Evolutionary conservation across 2,888 invertebrate genomes (phyloP).

Genomic region (Bellardia bayeri): DNA sequence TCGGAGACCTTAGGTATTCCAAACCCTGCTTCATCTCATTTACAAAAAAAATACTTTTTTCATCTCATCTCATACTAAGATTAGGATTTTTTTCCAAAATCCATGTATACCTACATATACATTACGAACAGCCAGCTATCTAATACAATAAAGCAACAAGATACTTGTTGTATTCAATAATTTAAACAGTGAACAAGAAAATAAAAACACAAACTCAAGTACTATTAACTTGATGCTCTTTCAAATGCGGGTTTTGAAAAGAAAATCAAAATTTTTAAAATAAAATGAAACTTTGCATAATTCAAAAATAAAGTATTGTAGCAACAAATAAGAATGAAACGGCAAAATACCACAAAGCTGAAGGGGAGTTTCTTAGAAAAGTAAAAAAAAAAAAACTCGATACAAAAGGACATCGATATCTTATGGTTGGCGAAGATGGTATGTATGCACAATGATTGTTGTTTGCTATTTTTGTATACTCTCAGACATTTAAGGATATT

Average conservation of each 20-base stretch:
- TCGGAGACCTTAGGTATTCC: background rate
- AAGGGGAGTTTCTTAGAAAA: slow-evolving; percentile 74
- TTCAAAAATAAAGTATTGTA: slow-evolving; percentile 62
- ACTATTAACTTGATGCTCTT: slow-evolving; percentile 74
- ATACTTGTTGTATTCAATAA: slow-evolving; percentile 69
- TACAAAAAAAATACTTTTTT: slow-evolving; percentile 38
- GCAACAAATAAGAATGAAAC: slow-evolving; percentile 57
- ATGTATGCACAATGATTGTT: slow-evolving; percentile 78
- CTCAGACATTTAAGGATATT: slow-evolving; percentile 73
- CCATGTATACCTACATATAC: background rate
- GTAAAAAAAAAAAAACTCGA: slow-evolving; percentile 76
- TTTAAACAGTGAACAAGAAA: slow-evolving; percentile 39
- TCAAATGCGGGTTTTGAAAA: slow-evolving; percentile 68
- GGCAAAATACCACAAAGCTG: slow-evolving; percentile 22
- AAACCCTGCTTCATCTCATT: slow-evolving; percentile 38
- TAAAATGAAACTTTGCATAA: slow-evolving; percentile 72
- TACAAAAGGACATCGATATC: slow-evolving; percentile 83
- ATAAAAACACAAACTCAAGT: slow-evolving; percentile 63
- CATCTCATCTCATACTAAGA: no score
- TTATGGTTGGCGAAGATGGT: slow-evolving; percentile 77
- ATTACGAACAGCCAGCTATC: slow-evolving; percentile 32
- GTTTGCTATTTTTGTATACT: slow-evolving; percentile 47
- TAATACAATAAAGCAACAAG: slow-evolving; percentile 62
- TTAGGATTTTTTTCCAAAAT: slow-evolving; percentile 48
- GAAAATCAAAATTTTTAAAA: slow-evolving; percentile 64